Evolutionary conservation across 1,140 invertebrate species (phyloP).

Genomic region (Nymphalis io): DNA sequence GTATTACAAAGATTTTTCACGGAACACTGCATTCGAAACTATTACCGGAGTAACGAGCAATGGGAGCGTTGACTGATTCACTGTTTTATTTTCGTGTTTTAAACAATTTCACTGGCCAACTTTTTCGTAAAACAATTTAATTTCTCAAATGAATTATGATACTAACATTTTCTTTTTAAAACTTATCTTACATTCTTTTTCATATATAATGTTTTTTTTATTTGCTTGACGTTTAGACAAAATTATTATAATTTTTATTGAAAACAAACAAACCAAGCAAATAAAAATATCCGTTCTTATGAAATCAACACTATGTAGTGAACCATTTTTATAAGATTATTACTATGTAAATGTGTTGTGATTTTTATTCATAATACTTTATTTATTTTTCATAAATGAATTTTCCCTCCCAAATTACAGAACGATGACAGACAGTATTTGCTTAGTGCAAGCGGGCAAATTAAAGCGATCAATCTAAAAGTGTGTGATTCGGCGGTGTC

Average conservation of each 20-base stretch:
- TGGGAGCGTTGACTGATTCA: conserved; percentile 31
- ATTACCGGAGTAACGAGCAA: conserved; percentile 29
- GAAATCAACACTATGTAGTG: not conserved
- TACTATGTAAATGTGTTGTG: not conserved
- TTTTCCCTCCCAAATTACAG: no score
- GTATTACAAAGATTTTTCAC: conserved; percentile 27
- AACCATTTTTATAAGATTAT: not conserved
- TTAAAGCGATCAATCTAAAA: not conserved
- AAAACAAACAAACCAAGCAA: not conserved
- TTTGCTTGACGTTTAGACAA: not conserved
- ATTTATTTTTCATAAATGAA: not conserved
- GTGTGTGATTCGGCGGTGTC: conserved; percentile 37
- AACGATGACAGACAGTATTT: no score
- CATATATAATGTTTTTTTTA: not conserved
- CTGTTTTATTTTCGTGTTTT: conserved; percentile 32
- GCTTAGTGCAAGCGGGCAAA: not conserved
- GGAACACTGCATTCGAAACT: conserved; percentile 34
- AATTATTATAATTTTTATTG: conserved; percentile 1
- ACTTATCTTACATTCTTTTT: conserved; percentile 9
- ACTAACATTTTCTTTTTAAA: conserved; percentile 3
- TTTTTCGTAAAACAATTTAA: conserved; percentile 25
- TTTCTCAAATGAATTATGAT: conserved; percentile 21
- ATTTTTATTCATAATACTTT: no score
- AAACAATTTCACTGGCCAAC: conserved; percentile 20
- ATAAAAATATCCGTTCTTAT: not conserved